Base-by-base conservation (phyloP, 2,113 vertebrate genomes). In the Lepisosteus osseus region DNA sequence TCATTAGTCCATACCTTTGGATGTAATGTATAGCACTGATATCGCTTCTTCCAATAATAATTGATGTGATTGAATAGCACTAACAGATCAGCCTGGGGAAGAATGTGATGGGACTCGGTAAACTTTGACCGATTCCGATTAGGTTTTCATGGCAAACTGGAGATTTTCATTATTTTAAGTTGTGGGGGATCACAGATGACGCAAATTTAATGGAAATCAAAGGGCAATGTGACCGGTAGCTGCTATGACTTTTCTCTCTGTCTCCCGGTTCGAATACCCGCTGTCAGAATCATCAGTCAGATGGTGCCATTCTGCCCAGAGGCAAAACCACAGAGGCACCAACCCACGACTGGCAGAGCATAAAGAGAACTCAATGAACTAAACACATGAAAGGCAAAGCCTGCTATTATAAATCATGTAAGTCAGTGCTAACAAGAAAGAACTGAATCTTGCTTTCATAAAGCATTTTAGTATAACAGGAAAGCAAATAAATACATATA, bases 221-320 rank as follows among this genome's bases (percentile, higher is more conserved):
- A 75, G 40, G 64, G n/a, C 29, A 43, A 40, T n/a, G 45, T 67
- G n/a, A 71, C 76, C 67, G 68, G 74, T 71, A 66, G 54, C 54
- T 64, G 61, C 57, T 65, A 70, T 40, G 40, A 74, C 40, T 42
- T 71, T 29, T 73, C 55, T 65, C 68, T 68, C 72, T 83, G 69
- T 81, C 66, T 79, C 63, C 63, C 76, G 72, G 70, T 77, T 76
- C 72, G 82, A 85, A 85, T 79, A 61, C 75, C 72, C 17, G 6
- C 77, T 82, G 83, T 88, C 83, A 85, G 79, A 76, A 70, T 80
- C 82, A 89, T 90, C 84, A 87, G 86, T 91, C 87, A 90, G 77
- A 74, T 71, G 85, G 87, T 90, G 87, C 86, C 87, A 84, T 82
- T 86, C 72, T 74, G 82, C 75, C 82, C 78, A 15, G 73, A 85